These are phyloP conservation scores for Hirtodrosophila cameraria DNA, from an alignment of 2,888 invertebrate species.

Conservation along the genomic window DNA sequence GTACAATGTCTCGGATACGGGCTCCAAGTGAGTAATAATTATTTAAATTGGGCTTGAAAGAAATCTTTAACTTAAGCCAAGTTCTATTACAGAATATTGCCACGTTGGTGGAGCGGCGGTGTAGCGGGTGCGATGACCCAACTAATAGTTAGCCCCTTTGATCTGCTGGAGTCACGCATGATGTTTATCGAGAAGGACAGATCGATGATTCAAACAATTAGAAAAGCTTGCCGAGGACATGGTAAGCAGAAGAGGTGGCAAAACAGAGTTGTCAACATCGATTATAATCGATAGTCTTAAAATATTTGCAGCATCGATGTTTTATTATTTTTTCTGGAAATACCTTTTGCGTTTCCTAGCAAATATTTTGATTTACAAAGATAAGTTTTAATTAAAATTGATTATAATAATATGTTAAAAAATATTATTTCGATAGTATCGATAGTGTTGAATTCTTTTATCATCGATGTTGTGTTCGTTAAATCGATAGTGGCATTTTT, in stretches of 20 bases:
- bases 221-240: constrained; percentile 14
- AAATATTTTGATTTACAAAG: too few species aligned
- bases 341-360: not conserved
- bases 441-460: too few species aligned
- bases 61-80: not conserved
- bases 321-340: too few species aligned
- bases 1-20: constrained; percentile 1
- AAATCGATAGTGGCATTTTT: too few species aligned
- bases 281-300: too few species aligned
- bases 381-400: too few species aligned
- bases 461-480: too few species aligned
- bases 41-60: too few species aligned
- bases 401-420: too few species aligned
- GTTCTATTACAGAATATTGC: constrained; percentile 16
- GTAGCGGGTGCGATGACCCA: constrained; percentile 39
- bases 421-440: too few species aligned
- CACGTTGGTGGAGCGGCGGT: constrained; percentile 58
- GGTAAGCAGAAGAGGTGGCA: constrained; percentile 28
- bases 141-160: constrained; percentile 39
- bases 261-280: too few species aligned
- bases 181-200: constrained; percentile 23
- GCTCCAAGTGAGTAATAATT: constrained; percentile 13
- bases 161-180: constrained; percentile 53
- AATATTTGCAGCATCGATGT: too few species aligned
- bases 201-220: not conserved